Base-by-base conservation (phyloP, 1,140 invertebrate genomes). In the Vanessa atalanta region DNA sequence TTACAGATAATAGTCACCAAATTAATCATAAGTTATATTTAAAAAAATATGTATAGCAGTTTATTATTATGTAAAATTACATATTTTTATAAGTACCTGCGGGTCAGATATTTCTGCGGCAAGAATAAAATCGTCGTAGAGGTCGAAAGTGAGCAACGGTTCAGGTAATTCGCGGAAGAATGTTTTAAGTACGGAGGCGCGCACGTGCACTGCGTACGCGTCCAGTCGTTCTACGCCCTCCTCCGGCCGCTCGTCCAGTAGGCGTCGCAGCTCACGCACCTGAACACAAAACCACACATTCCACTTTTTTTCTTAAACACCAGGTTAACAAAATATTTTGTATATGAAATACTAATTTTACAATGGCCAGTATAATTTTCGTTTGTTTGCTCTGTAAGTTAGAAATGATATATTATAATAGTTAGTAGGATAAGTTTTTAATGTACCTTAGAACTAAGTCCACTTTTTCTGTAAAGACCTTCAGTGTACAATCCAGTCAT, bases 121-220 rank as follows among this genome's bases (percentile, higher is more conserved):
- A 79, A 97, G 94, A 60, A 99, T 94, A 85, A 99, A 98, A 87
- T 99, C 97, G 88, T 99, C 98, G 88, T 99, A 99, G 57, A 97
- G 95, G 80, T 99, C 98, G 92, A 96, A 98, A 23, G 97, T 99
- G 75, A 99, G 93, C 67, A 99, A 91, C 15, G 98, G 98, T 90
- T 99, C 98, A 4, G 97, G 97, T 94, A 99, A 96, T 85, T 99
- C 98, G 31, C 98, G 94, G 84, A 99, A 96, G 93, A 98, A 98
- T 57, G 95, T 94, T 91, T 99, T 99, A 16, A 99, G 93, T n/a
- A 98, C 96, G 16, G 97, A 97, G 0, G 98, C 96, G 50, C 98
- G 93, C 7, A 99, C 97, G 92, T 99, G 98, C 63, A 99, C 96
- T 57, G 96, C 95, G 93, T 96, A 97, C 77, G 94, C 89, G 66